These are phyloP conservation scores for Chaetoderma sp. DNA, from an alignment of 2,888 invertebrate genomes.

Conservation along the genomic window DNA sequence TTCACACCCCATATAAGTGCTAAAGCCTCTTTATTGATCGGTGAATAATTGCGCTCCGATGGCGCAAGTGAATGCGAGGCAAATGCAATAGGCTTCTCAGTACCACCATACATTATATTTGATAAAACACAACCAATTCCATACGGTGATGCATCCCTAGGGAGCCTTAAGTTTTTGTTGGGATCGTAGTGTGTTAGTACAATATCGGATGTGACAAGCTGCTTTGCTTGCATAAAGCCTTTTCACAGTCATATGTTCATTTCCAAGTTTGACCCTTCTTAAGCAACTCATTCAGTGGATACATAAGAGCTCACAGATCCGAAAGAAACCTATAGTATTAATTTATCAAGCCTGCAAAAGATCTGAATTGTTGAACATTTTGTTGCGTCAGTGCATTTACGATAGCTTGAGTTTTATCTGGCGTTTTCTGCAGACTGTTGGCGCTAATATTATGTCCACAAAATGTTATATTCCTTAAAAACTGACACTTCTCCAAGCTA, in stretches of 20 bases:
- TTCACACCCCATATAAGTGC: slow-evolving; percentile 31
- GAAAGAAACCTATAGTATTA: background rate
- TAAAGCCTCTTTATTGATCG: slow-evolving; percentile 65
- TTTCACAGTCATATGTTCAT: slow-evolving; percentile 15
- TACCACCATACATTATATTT: slow-evolving; percentile 10
- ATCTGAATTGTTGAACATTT: background rate
- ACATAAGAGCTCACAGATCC: background rate
- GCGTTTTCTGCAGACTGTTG: background rate
- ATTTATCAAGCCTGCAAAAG: background rate
- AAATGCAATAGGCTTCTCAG: slow-evolving; percentile 7
- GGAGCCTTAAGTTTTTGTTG: slow-evolving; percentile 1
- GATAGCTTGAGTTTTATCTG: slow-evolving; percentile 4
- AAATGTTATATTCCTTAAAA: background rate
- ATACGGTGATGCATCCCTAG: slow-evolving; percentile 24
- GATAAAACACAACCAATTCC: slow-evolving; percentile 19
- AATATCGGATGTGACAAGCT: slow-evolving; percentile 14
- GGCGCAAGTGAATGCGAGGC: slow-evolving; percentile 13
- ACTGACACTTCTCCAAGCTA: slow-evolving; percentile 2
- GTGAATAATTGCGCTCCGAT: slow-evolving; percentile 48
- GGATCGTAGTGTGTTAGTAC: slow-evolving; percentile 20
- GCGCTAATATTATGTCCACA: background rate
- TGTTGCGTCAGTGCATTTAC: background rate
- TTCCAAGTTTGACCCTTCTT: slow-evolving; percentile 16
- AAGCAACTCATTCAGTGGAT: slow-evolving; percentile 4
- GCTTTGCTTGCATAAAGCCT: slow-evolving; percentile 20